A percentile compares a stretch with the other conserved stretches of the same genome.
Evolutionary conservation across 2,113 vertebrate genomes (phyloP).

Genomic region (Bufo gargarizans): DNA sequence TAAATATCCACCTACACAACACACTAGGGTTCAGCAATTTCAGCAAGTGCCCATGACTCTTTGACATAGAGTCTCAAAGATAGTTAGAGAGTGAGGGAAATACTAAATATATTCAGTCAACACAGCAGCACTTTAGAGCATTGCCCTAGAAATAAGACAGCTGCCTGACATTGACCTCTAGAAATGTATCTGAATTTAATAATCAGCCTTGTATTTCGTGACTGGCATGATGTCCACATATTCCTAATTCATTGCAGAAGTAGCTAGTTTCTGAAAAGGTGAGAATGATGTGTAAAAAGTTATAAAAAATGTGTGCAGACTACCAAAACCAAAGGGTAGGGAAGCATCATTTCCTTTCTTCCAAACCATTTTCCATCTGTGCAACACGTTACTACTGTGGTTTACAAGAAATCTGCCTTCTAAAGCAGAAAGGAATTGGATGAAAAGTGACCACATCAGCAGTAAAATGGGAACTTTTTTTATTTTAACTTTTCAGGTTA

Average conservation of each 20-base stretch:
- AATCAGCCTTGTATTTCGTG: background rate
- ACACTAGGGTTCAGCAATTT: background rate
- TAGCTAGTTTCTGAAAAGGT: constrained; percentile 14
- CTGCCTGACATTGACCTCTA: constrained; percentile 20
- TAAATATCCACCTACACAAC: constrained; percentile 15
- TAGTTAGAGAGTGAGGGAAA: background rate
- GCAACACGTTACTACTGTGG: constrained; percentile 1
- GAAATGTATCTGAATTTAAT: background rate
- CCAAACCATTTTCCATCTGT: constrained; percentile 39
- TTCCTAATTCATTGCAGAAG: background rate
- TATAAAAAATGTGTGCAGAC: constrained; percentile 15
- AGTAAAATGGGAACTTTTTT: background rate
- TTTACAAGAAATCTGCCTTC: constrained; percentile 34
- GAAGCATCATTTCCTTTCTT: constrained; percentile 36
- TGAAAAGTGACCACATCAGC: constrained; percentile 41
- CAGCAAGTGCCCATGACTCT: background rate
- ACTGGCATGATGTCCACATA: background rate
- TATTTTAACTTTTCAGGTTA: background rate
- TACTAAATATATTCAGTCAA: constrained; percentile 1
- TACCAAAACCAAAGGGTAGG: background rate
- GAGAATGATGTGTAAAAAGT: constrained; percentile 23
- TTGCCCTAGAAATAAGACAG: background rate
- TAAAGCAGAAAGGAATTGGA: constrained; percentile 24
- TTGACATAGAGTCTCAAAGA: background rate
- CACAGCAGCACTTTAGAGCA: background rate